phyloP scores from a whole-genome alignment of 2,113 vertebrate genomes.

The Cryptomyrus ogoouensis region DNA sequence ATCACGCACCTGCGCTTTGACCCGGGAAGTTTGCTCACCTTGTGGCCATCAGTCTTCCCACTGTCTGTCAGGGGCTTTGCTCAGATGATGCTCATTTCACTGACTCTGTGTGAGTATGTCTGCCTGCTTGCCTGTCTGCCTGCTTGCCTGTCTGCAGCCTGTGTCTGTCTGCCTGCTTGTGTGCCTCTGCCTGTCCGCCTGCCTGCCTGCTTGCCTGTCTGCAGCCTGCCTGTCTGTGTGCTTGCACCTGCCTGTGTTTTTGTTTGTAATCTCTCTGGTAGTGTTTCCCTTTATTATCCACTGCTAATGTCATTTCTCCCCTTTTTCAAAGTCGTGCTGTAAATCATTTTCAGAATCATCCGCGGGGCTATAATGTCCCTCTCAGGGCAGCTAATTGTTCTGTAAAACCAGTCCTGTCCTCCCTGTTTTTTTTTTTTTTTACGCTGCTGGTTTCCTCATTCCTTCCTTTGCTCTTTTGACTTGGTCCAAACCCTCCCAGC shows the following conservation, averaged over 20 bases:
- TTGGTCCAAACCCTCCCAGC: not conserved
- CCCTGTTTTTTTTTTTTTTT: not conserved
- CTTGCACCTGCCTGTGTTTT: not conserved
- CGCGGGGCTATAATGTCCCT: not conserved
- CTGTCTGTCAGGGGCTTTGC: not conserved
- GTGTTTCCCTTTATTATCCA: not conserved
- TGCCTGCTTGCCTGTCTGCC: not conserved
- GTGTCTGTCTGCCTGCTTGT: not conserved
- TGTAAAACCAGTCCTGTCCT: slow-evolving; percentile 1
- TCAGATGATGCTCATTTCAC: not conserved
- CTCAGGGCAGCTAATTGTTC: not conserved
- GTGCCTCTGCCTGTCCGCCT: not conserved
- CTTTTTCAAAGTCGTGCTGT: not conserved
- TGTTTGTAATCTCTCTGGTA: not conserved
- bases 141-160: too few relatives aligned
- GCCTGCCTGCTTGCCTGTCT: not conserved
- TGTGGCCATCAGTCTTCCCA: not conserved
- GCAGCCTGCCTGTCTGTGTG: not conserved
- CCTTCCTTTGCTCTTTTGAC: not conserved
- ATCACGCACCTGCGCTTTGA: not conserved
- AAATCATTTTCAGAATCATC: not conserved
- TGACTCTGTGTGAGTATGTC: not conserved
- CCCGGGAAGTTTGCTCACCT: not conserved
- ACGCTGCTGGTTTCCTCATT: not conserved
- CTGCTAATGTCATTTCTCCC: not conserved